These are phyloP conservation scores for Oryzias curvinotus DNA, from an alignment of 2,113 vertebrate genomes.

Conservation along the genomic window DNA sequence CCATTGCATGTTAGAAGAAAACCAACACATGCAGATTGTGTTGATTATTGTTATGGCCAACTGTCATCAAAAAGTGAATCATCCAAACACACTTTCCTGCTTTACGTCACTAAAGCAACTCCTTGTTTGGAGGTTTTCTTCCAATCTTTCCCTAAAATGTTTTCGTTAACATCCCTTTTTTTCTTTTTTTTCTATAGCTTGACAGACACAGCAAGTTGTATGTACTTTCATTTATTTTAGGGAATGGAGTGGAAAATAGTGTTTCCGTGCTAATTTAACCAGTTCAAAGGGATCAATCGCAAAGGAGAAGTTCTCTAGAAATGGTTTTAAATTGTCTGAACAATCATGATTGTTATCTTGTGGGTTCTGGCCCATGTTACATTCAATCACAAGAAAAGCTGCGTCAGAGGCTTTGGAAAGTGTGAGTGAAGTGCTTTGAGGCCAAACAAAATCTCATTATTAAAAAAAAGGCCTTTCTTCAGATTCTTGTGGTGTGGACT, in stretches of 20 bases:
- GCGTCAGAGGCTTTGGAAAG: conserved; percentile 47
- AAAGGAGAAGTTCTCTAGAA: conserved; percentile 58
- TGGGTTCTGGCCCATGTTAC: conserved; percentile 30
- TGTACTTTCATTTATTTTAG: conserved; percentile 63
- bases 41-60: conserved; percentile 28
- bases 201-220: conserved; percentile 38
- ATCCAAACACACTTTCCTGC: conserved; percentile 27
- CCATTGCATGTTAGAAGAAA: conserved; percentile 18
- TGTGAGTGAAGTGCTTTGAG: conserved; percentile 36
- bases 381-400: conserved; percentile 56
- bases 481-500: conserved; percentile 25
- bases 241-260: conserved; percentile 61
- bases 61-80: conserved; percentile 26
- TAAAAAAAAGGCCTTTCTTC: conserved; percentile 43
- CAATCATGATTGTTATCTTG: conserved; percentile 56
- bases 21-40: conserved; percentile 14
- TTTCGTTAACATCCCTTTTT: conserved; percentile 36
- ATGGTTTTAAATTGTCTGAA: conserved; percentile 64
- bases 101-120: conserved; percentile 19
- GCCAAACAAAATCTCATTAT: conserved; percentile 41
- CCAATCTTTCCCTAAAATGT: conserved; percentile 14
- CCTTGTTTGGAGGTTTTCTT: conserved; percentile 37
- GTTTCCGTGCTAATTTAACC: conserved; percentile 63
- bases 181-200: conserved; percentile 27
- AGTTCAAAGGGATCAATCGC: conserved; percentile 64